A percentile compares a stretch with the other conserved stretches of the same genome.
Evolutionary conservation across 2,113 vertebrate species (phyloP).

Genomic region (Tor tambroides): DNA sequence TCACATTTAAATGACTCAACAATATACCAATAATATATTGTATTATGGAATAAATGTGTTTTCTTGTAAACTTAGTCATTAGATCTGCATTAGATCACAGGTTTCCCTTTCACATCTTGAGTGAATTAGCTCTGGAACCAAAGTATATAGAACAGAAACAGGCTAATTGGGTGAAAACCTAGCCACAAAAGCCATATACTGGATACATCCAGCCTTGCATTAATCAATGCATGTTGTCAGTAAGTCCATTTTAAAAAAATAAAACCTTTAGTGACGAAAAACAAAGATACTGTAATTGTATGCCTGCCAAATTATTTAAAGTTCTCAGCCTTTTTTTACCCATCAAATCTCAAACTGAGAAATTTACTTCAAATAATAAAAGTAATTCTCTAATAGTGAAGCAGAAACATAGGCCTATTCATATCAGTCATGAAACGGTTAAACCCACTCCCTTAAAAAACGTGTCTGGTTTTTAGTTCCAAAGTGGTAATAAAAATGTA

Average conservation of each 20-base stretch:
- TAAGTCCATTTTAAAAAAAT: background rate
- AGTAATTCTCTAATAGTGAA: background rate
- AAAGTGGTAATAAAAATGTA: background rate
- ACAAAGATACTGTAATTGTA: background rate
- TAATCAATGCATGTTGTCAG: background rate
- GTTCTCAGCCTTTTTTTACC: background rate
- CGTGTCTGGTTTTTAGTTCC: background rate
- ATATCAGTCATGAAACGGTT: background rate
- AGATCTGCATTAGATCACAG: constrained; percentile 25
- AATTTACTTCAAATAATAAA: background rate
- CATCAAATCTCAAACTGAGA: background rate
- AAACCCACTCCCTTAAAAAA: background rate
- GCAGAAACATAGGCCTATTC: background rate
- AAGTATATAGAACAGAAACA: background rate
- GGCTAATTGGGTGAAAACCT: background rate
- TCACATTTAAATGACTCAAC: constrained; percentile 15
- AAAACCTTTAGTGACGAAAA: background rate
- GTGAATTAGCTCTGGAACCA: background rate
- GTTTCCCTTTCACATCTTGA: constrained; percentile 10
- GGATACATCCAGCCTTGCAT: background rate
- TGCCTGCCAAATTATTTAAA: background rate
- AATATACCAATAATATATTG: background rate
- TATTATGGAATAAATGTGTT: constrained; percentile 20
- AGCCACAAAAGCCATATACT: background rate
- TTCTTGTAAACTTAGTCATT: constrained; percentile 29